Conservation (phyloP, 1,140 invertebrate species). For the Macrobrachium nipponense region DNA sequence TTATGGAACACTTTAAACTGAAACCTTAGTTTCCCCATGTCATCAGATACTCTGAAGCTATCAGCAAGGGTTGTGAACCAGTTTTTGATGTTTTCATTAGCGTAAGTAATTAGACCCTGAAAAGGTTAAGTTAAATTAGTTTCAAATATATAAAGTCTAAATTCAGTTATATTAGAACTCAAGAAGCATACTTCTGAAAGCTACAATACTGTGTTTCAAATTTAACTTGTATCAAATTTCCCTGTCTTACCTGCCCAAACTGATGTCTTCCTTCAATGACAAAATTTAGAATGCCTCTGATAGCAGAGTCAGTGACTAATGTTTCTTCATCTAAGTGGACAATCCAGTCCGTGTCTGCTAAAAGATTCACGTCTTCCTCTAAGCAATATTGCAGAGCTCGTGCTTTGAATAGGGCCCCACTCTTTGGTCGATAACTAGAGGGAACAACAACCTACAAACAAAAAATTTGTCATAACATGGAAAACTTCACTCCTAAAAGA, state of each 20-base stretch:
- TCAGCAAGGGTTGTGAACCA: conserved; percentile 97
- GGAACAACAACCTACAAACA: conserved; percentile 85
- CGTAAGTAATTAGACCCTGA: conserved; percentile 94
- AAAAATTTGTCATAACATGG: not conserved
- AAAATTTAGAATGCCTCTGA: conserved; percentile 94
- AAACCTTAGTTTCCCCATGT: conserved; percentile 80
- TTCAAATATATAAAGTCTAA: not conserved
- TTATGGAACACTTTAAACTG: conserved; percentile 95
- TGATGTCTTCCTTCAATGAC: conserved; percentile 89
- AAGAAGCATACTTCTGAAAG: no score
- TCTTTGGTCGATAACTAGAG: conserved; percentile 84
- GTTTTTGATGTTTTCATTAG: conserved; percentile 82
- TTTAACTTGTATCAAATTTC: no score
- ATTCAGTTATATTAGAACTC: no score
- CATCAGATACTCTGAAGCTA: conserved; percentile 84
- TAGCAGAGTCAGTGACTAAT: conserved; percentile 90
- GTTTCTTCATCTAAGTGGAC: conserved; percentile 99
- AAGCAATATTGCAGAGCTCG: conserved; percentile 96
- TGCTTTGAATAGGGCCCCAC: conserved; percentile 94
- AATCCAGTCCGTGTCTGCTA: conserved; percentile 94
- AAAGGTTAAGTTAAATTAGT: conserved; percentile 5
- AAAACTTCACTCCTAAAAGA: not conserved
- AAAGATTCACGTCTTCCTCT: conserved; percentile 88
- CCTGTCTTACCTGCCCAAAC: conserved; percentile 84
- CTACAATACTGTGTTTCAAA: no score